Conservation (phyloP, 2,113 vertebrate species). For the Tragelaphus buxtoni region DNA sequence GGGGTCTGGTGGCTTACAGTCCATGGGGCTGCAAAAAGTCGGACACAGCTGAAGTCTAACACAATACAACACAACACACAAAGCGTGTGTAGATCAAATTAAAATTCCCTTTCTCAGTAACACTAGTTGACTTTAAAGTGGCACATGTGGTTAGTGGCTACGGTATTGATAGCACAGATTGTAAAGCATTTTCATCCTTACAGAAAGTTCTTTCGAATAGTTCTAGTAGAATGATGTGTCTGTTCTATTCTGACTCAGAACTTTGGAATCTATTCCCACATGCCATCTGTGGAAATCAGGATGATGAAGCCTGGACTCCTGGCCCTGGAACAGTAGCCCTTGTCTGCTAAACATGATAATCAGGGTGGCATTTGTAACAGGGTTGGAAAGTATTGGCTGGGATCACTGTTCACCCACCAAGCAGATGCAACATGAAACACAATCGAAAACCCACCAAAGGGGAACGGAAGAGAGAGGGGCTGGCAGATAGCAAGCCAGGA, state of each 20-base stretch:
- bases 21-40: background rate
- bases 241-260: background rate
- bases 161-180: background rate
- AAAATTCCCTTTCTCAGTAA: background rate
- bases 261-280: slow-evolving; percentile 18
- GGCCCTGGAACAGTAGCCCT: slow-evolving; percentile 23
- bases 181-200: background rate
- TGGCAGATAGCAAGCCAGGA: background rate
- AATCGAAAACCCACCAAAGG: slow-evolving; percentile 17
- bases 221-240: background rate
- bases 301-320: slow-evolving; percentile 35
- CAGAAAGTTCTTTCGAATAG: background rate
- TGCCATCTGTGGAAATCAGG: slow-evolving; percentile 46
- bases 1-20: background rate
- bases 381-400: background rate
- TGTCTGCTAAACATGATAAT: background rate
- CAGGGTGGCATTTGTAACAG: slow-evolving; percentile 34
- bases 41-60: background rate
- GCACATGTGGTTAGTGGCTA: background rate
- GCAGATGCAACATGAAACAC: slow-evolving; percentile 37
- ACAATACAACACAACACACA: background rate
- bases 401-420: slow-evolving; percentile 17
- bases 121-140: background rate
- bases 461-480: background rate
- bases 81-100: background rate